Percentiles rank a stretch among this genome's conserved stretches.
phyloP scores from a whole-genome alignment of 2,797 vertebrate species.

The Geotria australis region DNA sequence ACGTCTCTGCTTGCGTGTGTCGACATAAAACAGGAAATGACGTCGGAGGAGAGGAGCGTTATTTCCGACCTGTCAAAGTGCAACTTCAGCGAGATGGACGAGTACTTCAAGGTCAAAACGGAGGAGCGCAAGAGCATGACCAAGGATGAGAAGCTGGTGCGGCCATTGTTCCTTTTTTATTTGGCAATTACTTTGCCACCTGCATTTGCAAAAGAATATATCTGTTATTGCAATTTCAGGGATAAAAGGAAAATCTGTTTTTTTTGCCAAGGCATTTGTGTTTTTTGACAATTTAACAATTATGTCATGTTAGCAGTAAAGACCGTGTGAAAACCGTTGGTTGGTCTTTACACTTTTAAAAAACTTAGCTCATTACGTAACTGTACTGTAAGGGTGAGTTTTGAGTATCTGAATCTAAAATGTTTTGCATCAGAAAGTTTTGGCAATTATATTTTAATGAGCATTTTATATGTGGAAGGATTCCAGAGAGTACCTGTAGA shows the following conservation, averaged over 20 bases:
- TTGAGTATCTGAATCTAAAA: no score
- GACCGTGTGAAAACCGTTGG: neutral
- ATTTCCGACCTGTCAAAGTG: slow-evolving; percentile 74
- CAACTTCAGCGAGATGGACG: slow-evolving; percentile 50
- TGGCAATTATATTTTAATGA: no score
- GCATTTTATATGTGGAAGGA: no score
- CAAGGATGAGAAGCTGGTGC: slow-evolving; percentile 75
- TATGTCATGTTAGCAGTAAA: neutral
- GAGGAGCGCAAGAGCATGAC: slow-evolving; percentile 82
- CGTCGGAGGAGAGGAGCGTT: slow-evolving; percentile 44
- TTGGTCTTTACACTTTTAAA: no score
- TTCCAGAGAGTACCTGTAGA: no score
- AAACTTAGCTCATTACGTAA: no score
- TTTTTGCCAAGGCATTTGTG: neutral
- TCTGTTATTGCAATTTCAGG: neutral
- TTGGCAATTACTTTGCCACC: no score
- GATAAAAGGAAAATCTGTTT: neutral
- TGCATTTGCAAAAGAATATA: no score
- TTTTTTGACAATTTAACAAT: neutral
- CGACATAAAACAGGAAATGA: slow-evolving; percentile 54
- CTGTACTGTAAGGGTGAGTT: no score
- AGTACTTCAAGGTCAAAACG: slow-evolving; percentile 76
- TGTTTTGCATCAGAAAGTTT: no score
- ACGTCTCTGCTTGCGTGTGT: no score
- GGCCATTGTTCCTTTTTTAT: neutral